Base-by-base conservation (phyloP, 2,797 vertebrate genomes). In the Etheostoma perlongum region DNA sequence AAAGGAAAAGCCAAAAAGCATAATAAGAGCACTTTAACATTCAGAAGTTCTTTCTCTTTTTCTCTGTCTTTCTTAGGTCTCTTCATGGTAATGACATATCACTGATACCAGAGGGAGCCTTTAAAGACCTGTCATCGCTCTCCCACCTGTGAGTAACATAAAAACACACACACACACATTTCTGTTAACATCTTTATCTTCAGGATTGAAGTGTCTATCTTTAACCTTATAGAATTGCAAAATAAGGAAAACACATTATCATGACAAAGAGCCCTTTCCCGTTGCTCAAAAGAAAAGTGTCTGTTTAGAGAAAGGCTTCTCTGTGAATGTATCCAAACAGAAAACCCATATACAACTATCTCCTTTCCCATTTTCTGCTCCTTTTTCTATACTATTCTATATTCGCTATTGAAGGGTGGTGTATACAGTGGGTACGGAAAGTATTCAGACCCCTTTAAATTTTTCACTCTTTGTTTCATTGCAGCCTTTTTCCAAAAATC, bases 41-140 rank as follows among this genome's bases (percentile, higher is more conserved):
- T 23, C 36, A 58, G 11, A 53, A n/a, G n/a, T 52, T 73, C 18
- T 18, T 47, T 23, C 11, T 60, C 40, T 48, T 73, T 78, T 65
- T 67, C 23, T 85, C 1, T 4, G 23, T 36, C 48, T 81, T 64
- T 66, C 78, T 49, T 46, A 99, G 98, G 76, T 99, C 98, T 89
- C 96, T 99, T 76, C 98, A 99, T 89, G 98, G 98, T 79, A 99
- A 99, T 78, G 98, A 99, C 81, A 97, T 99, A 89, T 98, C 98
- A 36, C 92, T 96, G 80, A 97, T 99, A 89, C 98, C 98, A 75
- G 97, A 98, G 93, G 98, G 98, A 88, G 96, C 96, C 73, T 99
- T 99, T 93, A 97, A 94, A 91, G 98, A 99, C 85, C 96, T 99
- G 68, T 96, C 97, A 11, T 94, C 98, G 0, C 94, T 99, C 78